These are phyloP conservation scores for Bombus breviceps DNA, from an alignment of 1,140 invertebrate species.

Conservation along the genomic window DNA sequence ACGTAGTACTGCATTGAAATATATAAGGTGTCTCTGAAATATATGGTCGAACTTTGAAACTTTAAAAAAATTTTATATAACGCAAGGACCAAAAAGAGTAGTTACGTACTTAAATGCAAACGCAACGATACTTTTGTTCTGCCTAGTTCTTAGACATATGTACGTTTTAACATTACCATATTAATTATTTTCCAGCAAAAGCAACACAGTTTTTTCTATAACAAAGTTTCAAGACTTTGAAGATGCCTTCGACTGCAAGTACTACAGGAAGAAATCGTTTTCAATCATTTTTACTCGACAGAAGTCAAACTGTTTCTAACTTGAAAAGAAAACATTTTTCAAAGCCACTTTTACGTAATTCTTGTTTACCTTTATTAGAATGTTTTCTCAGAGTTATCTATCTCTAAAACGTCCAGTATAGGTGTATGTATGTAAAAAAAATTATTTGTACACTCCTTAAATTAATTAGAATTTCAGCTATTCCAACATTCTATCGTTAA, in stretches of 20 bases:
- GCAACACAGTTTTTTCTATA: too few species aligned
- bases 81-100: too few species aligned
- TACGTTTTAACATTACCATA: too few species aligned
- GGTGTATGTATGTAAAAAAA: neutral
- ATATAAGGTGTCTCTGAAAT: neutral
- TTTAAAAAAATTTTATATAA: neutral
- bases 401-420: neutral
- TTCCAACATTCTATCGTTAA: neutral
- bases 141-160: too few species aligned
- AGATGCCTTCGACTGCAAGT: too few species aligned
- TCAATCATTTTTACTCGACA: neutral
- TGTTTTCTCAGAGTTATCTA: neutral
- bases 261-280: too few species aligned
- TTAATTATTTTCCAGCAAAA: too few species aligned
- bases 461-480: neutral
- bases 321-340: neutral
- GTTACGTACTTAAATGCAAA: neutral
- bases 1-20: neutral
- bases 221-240: too few species aligned
- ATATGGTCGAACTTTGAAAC: neutral
- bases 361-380: neutral
- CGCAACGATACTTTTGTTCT: neutral
- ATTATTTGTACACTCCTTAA: neutral
- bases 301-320: neutral
- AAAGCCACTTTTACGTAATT: neutral